These are phyloP conservation scores for Hoplias malabaricus DNA, from an alignment of 2,113 vertebrate species.

Conservation along the genomic window DNA sequence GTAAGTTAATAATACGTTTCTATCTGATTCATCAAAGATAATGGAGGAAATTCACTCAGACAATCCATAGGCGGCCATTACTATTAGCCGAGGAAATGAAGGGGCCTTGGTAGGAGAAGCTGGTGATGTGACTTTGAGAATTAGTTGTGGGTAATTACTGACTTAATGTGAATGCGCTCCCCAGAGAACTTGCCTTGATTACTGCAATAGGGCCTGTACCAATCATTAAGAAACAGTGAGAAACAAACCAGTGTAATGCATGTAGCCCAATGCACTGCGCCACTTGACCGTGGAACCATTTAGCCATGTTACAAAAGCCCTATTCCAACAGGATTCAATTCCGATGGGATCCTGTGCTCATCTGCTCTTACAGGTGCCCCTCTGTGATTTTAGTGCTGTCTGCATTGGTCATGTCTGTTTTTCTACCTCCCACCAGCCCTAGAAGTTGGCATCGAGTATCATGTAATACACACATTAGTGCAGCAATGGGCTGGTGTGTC, in stretches of 20 bases:
- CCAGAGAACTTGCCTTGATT: slow-evolving; percentile 35
- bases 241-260: slow-evolving; percentile 24
- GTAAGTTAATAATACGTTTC: background rate
- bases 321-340: too few relatives aligned
- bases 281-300: background rate
- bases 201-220: slow-evolving; percentile 33
- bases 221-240: slow-evolving; percentile 22
- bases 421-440: too few relatives aligned
- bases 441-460: too few relatives aligned
- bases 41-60: background rate
- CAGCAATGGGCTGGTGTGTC: too few relatives aligned
- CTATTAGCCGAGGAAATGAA: slow-evolving; percentile 18
- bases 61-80: background rate
- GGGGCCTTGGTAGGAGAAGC: background rate
- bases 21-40: slow-evolving; percentile 2
- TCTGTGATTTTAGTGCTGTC: too few relatives aligned
- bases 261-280: background rate
- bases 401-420: too few relatives aligned
- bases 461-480: too few relatives aligned
- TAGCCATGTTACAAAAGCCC: slow-evolving; percentile 11
- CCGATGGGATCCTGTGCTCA: too few relatives aligned
- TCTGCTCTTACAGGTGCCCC: too few relatives aligned
- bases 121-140: slow-evolving; percentile 18
- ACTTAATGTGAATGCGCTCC: slow-evolving; percentile 33
- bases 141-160: slow-evolving; percentile 41